Evolutionary conservation across 53 echinoderm and acorn worm genomes (phyloP).

Genomic region (Luidia sarsii): DNA sequence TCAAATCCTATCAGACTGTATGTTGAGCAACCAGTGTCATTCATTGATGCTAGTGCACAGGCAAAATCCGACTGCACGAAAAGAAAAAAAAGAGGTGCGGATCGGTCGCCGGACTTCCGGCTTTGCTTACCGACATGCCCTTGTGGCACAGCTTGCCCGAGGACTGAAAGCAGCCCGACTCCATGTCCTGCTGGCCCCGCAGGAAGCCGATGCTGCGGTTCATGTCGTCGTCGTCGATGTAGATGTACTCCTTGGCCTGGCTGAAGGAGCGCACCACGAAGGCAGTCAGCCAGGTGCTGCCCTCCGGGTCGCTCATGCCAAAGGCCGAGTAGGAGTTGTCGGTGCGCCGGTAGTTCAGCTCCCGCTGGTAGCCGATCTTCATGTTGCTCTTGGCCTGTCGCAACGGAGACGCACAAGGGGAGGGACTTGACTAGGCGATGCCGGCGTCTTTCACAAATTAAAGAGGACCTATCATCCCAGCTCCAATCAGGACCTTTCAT

Average conservation of each 20-base stretch:
- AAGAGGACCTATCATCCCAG: too few relatives aligned
- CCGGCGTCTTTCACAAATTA: too few relatives aligned
- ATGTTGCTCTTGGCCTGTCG: slow-evolving; percentile 65
- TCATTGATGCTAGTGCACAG: too few relatives aligned
- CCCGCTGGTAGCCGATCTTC: slow-evolving; percentile 86
- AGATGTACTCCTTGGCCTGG: slow-evolving; percentile 72
- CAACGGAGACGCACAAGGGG: background rate
- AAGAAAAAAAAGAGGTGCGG: too few relatives aligned
- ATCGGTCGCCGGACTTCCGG: too few relatives aligned
- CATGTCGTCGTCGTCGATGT: slow-evolving; percentile 74
- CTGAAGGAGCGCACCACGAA: slow-evolving; percentile 84
- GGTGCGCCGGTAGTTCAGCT: slow-evolving; percentile 79
- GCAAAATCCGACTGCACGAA: too few relatives aligned
- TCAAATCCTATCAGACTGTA: too few relatives aligned
- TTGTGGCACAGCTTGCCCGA: slow-evolving; percentile 80
- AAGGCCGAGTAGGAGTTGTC: slow-evolving; percentile 89
- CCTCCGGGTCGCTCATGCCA: slow-evolving; percentile 67
- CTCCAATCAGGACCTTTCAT: too few relatives aligned
- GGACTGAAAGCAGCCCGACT: slow-evolving; percentile 75
- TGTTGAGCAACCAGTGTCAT: too few relatives aligned
- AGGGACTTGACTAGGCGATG: too few relatives aligned
- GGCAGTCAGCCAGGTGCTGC: slow-evolving; percentile 87
- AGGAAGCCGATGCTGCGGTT: slow-evolving; percentile 70
- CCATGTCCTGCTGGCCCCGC: slow-evolving; percentile 48
- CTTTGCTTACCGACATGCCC: slow-evolving; percentile 74